Evolutionary conservation across 2,797 vertebrate genomes (phyloP).

Genomic region (Brachyrhaphis roseni): DNA sequence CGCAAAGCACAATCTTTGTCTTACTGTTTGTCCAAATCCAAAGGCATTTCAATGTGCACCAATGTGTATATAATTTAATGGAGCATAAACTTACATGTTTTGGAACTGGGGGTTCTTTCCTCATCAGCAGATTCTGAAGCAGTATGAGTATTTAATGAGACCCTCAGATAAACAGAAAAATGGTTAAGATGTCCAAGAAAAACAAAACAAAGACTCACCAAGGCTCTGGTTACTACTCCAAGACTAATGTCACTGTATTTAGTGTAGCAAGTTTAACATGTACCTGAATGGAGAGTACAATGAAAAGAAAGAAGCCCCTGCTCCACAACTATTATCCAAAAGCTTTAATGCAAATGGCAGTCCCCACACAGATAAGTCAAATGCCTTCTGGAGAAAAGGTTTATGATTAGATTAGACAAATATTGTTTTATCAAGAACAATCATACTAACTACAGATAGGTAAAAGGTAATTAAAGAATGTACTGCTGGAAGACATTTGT

Average conservation of each 20-base stretch:
- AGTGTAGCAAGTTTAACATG: not conserved
- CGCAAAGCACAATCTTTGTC: not conserved
- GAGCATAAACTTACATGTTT: not conserved
- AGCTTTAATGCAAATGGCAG: not conserved
- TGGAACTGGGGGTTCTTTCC: not conserved
- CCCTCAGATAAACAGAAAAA: not conserved
- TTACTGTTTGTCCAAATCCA: not conserved
- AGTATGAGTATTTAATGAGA: not conserved
- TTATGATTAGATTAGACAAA: not conserved
- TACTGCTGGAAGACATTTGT: too few species aligned
- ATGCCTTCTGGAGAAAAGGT: not conserved
- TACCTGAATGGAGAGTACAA: not conserved
- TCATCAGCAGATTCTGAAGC: not conserved
- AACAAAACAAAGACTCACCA: not conserved
- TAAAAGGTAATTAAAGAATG: too few species aligned
- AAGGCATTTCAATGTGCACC: too few species aligned
- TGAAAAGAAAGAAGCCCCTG: not conserved
- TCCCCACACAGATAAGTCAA: not conserved
- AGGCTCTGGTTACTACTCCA: not conserved
- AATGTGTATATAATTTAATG: not conserved
- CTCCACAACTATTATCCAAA: not conserved
- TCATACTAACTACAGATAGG: not conserved
- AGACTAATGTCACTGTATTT: not conserved
- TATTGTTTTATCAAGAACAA: not conserved
- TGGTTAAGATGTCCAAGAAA: not conserved